A percentile compares a stretch with the other conserved stretches of the same genome.
phyloP scores from a whole-genome alignment of 2,797 vertebrate species.

The Octomys mimax region DNA sequence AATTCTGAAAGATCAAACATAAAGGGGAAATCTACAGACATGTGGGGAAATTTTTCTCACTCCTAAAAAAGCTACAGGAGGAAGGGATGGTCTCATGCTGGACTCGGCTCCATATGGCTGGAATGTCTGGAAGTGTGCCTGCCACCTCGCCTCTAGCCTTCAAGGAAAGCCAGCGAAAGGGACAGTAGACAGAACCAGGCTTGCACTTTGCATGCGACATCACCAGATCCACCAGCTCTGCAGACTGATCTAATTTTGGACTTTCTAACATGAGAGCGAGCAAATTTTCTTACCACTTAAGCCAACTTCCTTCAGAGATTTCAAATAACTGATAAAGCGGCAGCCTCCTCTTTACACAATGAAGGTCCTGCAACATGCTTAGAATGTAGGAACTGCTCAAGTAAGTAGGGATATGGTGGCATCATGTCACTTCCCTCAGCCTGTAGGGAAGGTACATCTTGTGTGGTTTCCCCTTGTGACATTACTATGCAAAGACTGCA shows the following conservation, averaged over 20 bases:
- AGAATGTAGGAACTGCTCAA: background rate
- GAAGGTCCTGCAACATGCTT: background rate
- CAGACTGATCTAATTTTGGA: constrained; percentile 20
- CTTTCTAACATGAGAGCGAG: background rate
- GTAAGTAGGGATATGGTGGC: background rate
- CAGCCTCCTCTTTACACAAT: background rate
- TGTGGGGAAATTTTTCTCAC: background rate
- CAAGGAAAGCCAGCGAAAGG: background rate
- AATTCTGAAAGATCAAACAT: background rate
- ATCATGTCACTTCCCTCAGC: background rate
- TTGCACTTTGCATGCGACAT: background rate
- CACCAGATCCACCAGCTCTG: background rate
- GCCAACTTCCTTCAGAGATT: background rate
- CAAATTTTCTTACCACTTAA: constrained; percentile 9
- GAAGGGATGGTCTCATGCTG: background rate
- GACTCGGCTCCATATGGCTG: background rate
- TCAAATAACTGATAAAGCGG: constrained; percentile 34
- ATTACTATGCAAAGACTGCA: background rate
- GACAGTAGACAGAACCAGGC: background rate
- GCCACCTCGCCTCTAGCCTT: background rate
- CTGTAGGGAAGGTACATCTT: background rate
- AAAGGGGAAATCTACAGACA: background rate
- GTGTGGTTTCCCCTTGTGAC: background rate
- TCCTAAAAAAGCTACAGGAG: background rate
- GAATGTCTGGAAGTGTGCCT: background rate